phyloP scores from a whole-genome alignment of 2,888 invertebrate genomes.

The Scaptomyza flava region DNA sequence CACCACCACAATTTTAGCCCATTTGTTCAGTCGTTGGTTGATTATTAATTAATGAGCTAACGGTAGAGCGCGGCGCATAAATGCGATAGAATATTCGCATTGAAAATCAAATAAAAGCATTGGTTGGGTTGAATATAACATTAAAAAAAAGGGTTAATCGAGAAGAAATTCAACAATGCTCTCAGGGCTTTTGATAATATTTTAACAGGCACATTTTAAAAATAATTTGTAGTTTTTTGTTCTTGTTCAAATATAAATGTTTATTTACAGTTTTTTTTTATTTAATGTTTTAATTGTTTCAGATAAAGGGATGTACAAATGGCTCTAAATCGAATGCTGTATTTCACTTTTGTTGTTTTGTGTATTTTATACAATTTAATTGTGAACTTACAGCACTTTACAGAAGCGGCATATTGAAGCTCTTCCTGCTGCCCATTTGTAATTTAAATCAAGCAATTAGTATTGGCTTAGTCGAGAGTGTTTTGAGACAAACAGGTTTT shows the following conservation, averaged over 20 bases:
- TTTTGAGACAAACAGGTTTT: no score
- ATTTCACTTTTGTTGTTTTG: background rate
- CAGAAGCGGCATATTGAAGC: no score
- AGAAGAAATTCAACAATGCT: background rate
- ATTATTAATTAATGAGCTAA: conserved; percentile 69
- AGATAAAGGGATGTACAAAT: background rate
- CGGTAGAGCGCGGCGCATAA: conserved; percentile 18
- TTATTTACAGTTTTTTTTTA: background rate
- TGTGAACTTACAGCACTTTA: background rate
- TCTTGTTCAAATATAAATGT: background rate
- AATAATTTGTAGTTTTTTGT: background rate
- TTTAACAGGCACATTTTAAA: background rate
- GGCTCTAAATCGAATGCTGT: background rate
- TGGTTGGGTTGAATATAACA: background rate
- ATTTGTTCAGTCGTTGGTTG: conserved; percentile 24
- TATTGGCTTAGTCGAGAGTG: no score
- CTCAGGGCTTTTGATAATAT: background rate
- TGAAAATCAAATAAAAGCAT: conserved; percentile 5
- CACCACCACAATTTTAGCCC: conserved; percentile 3
- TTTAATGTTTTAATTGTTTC: background rate
- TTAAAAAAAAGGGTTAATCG: background rate
- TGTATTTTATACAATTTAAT: background rate
- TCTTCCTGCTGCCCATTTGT: no score
- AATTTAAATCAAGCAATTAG: no score
- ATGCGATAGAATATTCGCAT: conserved; percentile 24